phyloP scores from a whole-genome alignment of 2,888 invertebrate genomes.

The Epinotia demarniana region DNA sequence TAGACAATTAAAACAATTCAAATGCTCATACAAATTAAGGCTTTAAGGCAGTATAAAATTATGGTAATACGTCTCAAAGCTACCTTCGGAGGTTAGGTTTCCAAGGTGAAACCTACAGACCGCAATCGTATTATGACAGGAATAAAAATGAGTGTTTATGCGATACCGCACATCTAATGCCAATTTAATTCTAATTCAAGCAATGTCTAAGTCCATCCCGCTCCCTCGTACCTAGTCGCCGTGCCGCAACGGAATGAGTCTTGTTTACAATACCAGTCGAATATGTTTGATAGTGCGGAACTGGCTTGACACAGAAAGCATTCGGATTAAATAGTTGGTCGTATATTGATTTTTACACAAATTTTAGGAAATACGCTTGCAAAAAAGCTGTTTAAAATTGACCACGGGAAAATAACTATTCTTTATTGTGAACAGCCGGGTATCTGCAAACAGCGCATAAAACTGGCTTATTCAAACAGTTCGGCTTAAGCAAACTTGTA shows the following conservation, averaged over 20 bases:
- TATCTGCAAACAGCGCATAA: neutral
- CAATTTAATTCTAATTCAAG: no score
- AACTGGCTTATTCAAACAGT: constrained; percentile 5
- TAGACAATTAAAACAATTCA: neutral
- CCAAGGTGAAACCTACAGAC: constrained; percentile 1
- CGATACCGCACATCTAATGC: neutral
- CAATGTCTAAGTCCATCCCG: no score
- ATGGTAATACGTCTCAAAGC: constrained; percentile 15
- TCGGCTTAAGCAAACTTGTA: neutral
- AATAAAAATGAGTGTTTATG: neutral
- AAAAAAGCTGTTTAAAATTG: no score
- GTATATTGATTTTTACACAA: no score
- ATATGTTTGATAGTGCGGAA: no score
- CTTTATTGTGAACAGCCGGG: neutral
- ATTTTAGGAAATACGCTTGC: no score
- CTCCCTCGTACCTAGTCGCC: no score
- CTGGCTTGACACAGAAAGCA: no score
- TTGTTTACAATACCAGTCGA: no score
- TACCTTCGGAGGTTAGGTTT: constrained; percentile 4
- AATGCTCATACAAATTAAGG: constrained; percentile 8
- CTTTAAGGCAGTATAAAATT: constrained; percentile 2
- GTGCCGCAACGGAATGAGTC: no score
- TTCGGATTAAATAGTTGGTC: no score
- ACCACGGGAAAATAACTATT: no score
- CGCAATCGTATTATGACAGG: neutral